Percentiles rank a stretch among this genome's conserved stretches.
phyloP scores from a whole-genome alignment of 2,888 invertebrate genomes.

The Anorthoa munda region DNA sequence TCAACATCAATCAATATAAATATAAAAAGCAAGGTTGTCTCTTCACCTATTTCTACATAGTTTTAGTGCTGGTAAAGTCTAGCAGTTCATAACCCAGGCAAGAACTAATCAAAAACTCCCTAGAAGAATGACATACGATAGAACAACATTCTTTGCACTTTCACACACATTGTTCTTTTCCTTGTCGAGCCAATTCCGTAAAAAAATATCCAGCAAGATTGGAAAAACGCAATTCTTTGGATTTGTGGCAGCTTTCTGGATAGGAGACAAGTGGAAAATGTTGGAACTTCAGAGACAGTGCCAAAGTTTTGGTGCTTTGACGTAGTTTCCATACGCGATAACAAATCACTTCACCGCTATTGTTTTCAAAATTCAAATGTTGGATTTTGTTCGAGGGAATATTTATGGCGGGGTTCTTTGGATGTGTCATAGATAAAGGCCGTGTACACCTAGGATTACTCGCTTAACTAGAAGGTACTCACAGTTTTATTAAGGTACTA shows the following conservation, averaged over 20 bases:
- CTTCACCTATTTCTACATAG: background rate
- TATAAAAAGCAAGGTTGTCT: too few relatives aligned
- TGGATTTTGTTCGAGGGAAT: conserved; percentile 41
- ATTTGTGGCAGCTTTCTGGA: conserved; percentile 39
- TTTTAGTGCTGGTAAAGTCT: background rate
- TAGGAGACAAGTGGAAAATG: conserved; percentile 38
- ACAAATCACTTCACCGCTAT: conserved; percentile 47
- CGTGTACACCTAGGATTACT: background rate
- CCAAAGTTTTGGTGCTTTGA: conserved; percentile 30
- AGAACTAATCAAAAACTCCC: background rate
- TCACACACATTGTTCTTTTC: conserved; percentile 8
- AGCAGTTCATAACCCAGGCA: background rate
- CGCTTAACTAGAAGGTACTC: too few relatives aligned
- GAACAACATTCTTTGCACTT: background rate
- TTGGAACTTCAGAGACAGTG: conserved; percentile 22
- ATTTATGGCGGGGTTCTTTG: conserved; percentile 26
- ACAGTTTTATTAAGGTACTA: too few relatives aligned
- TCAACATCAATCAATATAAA: background rate
- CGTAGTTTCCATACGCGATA: conserved; percentile 40
- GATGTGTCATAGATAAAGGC: conserved; percentile 8
- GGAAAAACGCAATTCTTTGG: conserved; percentile 41
- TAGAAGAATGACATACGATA: background rate
- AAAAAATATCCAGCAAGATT: conserved; percentile 42
- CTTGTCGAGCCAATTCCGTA: conserved; percentile 27
- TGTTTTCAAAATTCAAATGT: conserved; percentile 47